These are phyloP conservation scores for Endomychus coccineus DNA, from an alignment of 2,888 invertebrate genomes.

Conservation along the genomic window DNA sequence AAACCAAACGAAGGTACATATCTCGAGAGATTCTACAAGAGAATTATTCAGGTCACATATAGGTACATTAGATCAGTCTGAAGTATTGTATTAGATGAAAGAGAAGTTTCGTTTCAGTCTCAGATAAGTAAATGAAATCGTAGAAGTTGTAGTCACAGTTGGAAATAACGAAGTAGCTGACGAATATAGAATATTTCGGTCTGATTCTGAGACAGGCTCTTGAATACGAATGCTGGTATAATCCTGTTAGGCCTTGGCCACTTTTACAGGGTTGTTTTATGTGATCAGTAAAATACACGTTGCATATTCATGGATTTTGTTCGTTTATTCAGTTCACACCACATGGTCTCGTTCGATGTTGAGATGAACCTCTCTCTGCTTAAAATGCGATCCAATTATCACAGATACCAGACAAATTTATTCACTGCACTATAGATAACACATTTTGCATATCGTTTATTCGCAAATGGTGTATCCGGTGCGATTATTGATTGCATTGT, in stretches of 20 bases:
- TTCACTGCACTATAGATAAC: constrained; percentile 24
- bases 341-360: constrained; percentile 23
- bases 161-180: constrained; percentile 26
- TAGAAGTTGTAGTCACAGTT: constrained; percentile 14
- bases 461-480: constrained; percentile 4
- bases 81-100: not conserved
- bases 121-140: constrained; percentile 19
- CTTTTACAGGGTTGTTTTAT: constrained; percentile 35
- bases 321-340: constrained; percentile 30
- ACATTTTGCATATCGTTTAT: constrained; percentile 24
- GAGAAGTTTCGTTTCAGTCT: constrained; percentile 8
- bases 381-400: constrained; percentile 35
- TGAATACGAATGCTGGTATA: constrained; percentile 32
- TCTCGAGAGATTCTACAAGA: no score
- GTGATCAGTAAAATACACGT: constrained; percentile 36
- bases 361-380: constrained; percentile 21
- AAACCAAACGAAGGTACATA: no score
- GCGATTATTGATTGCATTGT: not conserved
- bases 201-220: constrained; percentile 27
- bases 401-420: constrained; percentile 29
- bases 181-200: constrained; percentile 34
- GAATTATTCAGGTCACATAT: no score
- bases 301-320: constrained; percentile 35
- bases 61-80: not conserved
- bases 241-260: constrained; percentile 33